phyloP scores from a whole-genome alignment of 2,888 invertebrate genomes.

The Drosophila vallismaia region DNA sequence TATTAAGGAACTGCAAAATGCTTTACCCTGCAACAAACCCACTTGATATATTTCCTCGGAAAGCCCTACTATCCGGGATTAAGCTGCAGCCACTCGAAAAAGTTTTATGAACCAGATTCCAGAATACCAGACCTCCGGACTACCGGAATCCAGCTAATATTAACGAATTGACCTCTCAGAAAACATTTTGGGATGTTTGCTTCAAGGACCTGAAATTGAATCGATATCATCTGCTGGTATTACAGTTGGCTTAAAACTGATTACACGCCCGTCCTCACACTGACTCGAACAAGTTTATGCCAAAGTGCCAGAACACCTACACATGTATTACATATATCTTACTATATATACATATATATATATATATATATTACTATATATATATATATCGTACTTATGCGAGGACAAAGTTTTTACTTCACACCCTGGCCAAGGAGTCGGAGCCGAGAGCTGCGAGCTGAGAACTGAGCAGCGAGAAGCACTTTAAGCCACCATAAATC shows the following conservation, averaged over 20 bases:
- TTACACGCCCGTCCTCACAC: constrained; percentile 59
- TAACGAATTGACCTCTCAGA: constrained; percentile 26
- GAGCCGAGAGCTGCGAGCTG: too few species aligned
- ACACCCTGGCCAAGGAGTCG: constrained; percentile 45
- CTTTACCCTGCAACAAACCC: constrained; percentile 18
- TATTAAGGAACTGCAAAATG: constrained; percentile 13
- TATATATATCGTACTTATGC: constrained; percentile 37
- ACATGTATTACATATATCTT: constrained; percentile 9
- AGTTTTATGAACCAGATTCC: constrained; percentile 13
- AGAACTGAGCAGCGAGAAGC: constrained; percentile 50
- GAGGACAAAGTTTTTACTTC: constrained; percentile 61
- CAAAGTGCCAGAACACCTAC: constrained; percentile 34
- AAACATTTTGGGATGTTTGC: constrained; percentile 7
- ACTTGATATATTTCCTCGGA: constrained; percentile 19
- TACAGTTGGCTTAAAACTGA: constrained; percentile 69
- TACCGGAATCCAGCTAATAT: constrained; percentile 12
- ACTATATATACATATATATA: neutral
- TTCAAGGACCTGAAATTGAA: constrained; percentile 27
- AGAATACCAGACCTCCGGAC: neutral
- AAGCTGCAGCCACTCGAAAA: constrained; percentile 8
- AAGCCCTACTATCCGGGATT: constrained; percentile 11
- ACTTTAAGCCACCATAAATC: constrained; percentile 67
- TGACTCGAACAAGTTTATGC: constrained; percentile 45
- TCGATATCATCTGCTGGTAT: constrained; percentile 49
- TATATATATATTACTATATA: constrained; percentile 6